A percentile compares a stretch with the other conserved stretches of the same genome.
These are phyloP conservation scores for Ptiloglossa arizonensis DNA, from an alignment of 1,140 invertebrate species.

Conservation along the genomic window DNA sequence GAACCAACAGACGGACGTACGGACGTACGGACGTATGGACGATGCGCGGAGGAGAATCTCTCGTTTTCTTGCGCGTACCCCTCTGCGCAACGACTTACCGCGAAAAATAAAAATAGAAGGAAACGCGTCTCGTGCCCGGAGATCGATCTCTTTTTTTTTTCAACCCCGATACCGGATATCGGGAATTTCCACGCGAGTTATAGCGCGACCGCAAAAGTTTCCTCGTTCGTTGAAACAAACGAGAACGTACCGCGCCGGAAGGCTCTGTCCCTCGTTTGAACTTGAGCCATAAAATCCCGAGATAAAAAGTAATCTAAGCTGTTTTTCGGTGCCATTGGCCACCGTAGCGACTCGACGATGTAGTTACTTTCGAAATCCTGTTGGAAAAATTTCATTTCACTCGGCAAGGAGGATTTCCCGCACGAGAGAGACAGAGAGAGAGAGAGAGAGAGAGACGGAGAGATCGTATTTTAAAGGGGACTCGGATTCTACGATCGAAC, in stretches of 20 bases:
- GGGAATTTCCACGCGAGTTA: not conserved
- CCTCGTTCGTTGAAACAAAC: not conserved
- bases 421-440: no score
- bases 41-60: no score
- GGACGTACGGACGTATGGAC: not conserved
- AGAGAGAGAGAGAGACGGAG: no score
- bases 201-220: not conserved
- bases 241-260: not conserved
- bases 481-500: not conserved
- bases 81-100: no score
- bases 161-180: slow-evolving; percentile 4
- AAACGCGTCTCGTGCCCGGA: not conserved
- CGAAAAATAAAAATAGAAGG: no score
- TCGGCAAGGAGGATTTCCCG: not conserved
- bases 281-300: not conserved
- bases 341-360: no score
- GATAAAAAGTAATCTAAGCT: not conserved
- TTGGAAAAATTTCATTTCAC: not conserved
- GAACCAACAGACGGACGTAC: no score
- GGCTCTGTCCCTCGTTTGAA: not conserved
- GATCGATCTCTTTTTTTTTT: not conserved
- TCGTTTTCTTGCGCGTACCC: not conserved
- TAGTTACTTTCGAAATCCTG: not conserved
- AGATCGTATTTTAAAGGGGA: not conserved
- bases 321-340: no score